These are phyloP conservation scores for Geodia barretti DNA, from an alignment of 37 sponge, comb jelly and placozoan genomes.

Conservation along the genomic window DNA sequence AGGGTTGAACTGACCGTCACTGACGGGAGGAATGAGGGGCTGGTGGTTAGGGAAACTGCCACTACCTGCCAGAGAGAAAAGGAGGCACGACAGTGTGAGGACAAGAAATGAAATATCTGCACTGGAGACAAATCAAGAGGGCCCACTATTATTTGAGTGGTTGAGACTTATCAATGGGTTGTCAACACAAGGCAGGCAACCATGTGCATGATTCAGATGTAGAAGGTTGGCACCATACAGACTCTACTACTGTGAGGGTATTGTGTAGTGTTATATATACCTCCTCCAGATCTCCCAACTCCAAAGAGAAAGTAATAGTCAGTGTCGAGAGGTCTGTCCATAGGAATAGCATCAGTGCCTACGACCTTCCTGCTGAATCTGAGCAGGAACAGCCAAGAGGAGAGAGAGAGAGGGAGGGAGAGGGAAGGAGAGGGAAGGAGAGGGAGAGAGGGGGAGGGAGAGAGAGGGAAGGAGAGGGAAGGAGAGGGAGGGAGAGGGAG, in stretches of 20 bases:
- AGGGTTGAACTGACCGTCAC: neutral
- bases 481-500: neutral
- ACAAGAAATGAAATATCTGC: too few species aligned
- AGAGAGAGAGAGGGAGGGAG: slow-evolving; percentile 44
- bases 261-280: neutral
- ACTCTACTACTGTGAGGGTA: too few species aligned
- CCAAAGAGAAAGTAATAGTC: slow-evolving; percentile 24
- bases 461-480: slow-evolving; percentile 11
- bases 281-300: neutral
- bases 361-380: slow-evolving; percentile 23
- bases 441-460: slow-evolving; percentile 11
- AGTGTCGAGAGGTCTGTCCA: slow-evolving; percentile 15
- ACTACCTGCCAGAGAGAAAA: too few species aligned
- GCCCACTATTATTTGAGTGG: too few species aligned
- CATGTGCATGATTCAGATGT: too few species aligned
- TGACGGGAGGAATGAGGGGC: neutral
- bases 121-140: too few species aligned
- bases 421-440: slow-evolving; percentile 29
- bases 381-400: too few species aligned
- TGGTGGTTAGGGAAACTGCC: neutral
- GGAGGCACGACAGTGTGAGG: too few species aligned
- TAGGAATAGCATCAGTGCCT: too few species aligned
- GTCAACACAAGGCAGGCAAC: too few species aligned
- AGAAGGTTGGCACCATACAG: too few species aligned
- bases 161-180: too few species aligned